Evolutionary conservation across 2,888 invertebrate species (phyloP).

Genomic region (Agrilus cyanescens): DNA sequence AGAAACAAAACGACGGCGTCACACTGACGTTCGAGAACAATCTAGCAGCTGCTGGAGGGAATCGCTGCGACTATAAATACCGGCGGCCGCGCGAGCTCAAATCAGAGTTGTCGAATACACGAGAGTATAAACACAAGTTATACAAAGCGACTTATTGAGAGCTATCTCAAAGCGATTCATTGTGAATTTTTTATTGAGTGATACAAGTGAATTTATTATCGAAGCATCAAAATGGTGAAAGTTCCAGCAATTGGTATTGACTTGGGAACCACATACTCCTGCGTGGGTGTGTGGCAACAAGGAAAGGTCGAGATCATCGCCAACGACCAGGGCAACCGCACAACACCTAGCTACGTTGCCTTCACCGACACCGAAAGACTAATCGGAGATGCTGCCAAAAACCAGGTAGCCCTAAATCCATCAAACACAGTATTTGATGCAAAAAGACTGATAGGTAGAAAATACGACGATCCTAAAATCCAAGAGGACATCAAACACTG

Average conservation of each 20-base stretch:
- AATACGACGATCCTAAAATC: conserved; percentile 57
- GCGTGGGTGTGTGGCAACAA: conserved; percentile 75
- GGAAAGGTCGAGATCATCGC: conserved; percentile 66
- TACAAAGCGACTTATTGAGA: no score
- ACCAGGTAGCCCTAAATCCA: conserved; percentile 62
- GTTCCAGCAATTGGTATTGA: conserved; percentile 62
- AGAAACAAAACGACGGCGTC: no score
- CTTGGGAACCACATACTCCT: conserved; percentile 80
- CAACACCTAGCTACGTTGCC: conserved; percentile 62
- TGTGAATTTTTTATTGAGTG: background rate
- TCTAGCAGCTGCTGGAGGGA: no score
- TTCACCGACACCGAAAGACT: conserved; percentile 58
- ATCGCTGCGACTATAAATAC: no score
- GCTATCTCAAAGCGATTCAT: no score
- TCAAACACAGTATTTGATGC: conserved; percentile 58
- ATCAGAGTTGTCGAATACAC: no score
- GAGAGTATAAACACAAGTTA: no score
- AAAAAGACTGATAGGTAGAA: conserved; percentile 49
- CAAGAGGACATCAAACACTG: conserved; percentile 67
- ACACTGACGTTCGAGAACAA: no score
- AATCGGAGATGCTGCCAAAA: conserved; percentile 59
- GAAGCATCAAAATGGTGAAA: conserved; percentile 24
- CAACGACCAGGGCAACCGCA: conserved; percentile 56
- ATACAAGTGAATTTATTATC: conserved; percentile 3
- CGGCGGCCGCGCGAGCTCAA: no score